Evolutionary conservation across 2,113 vertebrate species (phyloP).

Genomic region (Aspiorhynchus laticeps): DNA sequence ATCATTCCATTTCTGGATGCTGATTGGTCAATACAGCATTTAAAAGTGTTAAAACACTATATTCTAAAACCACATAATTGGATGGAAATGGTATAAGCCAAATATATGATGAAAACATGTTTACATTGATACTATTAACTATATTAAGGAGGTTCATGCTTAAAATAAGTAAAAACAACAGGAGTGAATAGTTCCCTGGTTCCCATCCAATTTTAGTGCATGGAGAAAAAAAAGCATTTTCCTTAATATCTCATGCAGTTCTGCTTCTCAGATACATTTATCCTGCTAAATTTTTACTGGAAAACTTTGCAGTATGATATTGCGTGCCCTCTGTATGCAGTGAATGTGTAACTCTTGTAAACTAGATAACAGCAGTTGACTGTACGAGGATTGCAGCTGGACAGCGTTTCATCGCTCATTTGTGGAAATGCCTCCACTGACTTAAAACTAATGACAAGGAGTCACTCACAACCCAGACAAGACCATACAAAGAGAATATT

Average conservation of each 20-base stretch:
- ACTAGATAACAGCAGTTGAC: not conserved
- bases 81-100: not conserved
- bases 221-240: not conserved
- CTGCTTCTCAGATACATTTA: not conserved
- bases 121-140: not conserved
- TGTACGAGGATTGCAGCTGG: not conserved
- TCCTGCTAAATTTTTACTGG: not conserved
- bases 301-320: not conserved
- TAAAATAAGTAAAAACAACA: not conserved
- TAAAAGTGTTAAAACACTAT: not conserved
- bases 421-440: constrained; percentile 15
- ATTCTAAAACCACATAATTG: not conserved
- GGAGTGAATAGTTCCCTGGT: not conserved
- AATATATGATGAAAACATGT: not conserved
- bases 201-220: not conserved
- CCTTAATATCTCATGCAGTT: not conserved
- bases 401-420: constrained; percentile 19
- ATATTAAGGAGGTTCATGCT: not conserved
- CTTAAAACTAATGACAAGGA: constrained; percentile 31
- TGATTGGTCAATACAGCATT: not conserved
- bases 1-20: not conserved
- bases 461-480: constrained; percentile 21
- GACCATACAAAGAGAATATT: constrained; percentile 10
- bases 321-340: not conserved
- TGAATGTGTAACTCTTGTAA: constrained; percentile 3